These are phyloP conservation scores for Ceyx erithaca DNA, from an alignment of 2,797 vertebrate species.

Conservation along the genomic window DNA sequence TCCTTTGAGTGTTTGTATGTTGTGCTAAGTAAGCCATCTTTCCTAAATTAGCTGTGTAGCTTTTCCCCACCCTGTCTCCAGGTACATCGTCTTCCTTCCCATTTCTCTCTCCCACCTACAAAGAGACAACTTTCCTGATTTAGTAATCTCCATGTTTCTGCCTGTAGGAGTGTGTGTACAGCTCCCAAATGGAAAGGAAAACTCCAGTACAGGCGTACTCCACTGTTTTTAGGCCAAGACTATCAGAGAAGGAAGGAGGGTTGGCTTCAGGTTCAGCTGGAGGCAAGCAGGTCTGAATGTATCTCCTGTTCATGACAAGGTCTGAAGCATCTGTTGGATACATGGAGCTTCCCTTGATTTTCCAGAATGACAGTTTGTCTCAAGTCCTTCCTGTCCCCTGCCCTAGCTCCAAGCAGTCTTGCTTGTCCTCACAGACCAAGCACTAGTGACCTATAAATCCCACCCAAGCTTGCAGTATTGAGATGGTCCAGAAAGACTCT, in stretches of 20 bases:
- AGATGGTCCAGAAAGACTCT: neutral
- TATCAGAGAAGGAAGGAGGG: neutral
- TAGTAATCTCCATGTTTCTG: constrained; percentile 29
- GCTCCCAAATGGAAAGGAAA: constrained; percentile 31
- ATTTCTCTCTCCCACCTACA: constrained; percentile 60
- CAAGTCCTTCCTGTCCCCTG: neutral
- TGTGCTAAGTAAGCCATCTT: constrained; percentile 40
- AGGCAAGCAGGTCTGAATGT: constrained; percentile 9
- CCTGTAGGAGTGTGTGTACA: constrained; percentile 39
- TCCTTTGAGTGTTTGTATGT: constrained; percentile 19
- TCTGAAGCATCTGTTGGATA: neutral
- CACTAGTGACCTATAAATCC: neutral
- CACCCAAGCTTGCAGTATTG: neutral
- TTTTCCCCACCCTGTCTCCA: constrained; percentile 42
- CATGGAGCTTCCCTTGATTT: neutral
- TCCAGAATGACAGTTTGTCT: neutral
- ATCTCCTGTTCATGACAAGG: neutral
- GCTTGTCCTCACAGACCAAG: neutral
- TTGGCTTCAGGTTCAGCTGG: neutral
- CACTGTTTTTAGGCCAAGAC: neutral
- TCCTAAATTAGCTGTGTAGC: constrained; percentile 51
- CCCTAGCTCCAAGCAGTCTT: neutral
- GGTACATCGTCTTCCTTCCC: constrained; percentile 60
- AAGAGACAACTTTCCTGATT: constrained; percentile 44
- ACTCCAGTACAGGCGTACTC: neutral